Evolutionary conservation across 92 coral and sea anemone species (phyloP).

Genomic region (Zoanthus sociatus): DNA sequence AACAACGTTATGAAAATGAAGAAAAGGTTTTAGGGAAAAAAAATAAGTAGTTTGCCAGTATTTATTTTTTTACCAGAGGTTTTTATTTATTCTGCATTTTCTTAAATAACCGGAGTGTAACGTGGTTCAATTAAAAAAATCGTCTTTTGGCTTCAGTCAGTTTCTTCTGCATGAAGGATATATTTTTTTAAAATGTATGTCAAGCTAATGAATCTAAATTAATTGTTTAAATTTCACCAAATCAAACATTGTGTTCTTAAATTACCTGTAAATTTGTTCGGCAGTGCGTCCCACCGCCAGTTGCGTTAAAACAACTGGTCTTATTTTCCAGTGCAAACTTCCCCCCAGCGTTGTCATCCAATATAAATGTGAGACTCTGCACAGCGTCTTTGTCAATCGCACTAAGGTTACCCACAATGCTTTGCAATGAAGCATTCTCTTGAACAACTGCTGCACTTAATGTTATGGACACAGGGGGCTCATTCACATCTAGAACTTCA

Average conservation of each 20-base stretch:
- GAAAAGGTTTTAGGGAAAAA: no score
- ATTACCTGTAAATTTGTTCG: slow-evolving; percentile 58
- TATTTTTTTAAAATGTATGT: no score
- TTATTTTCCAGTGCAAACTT: slow-evolving; percentile 71
- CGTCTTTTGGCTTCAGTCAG: no score
- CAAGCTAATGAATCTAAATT: no score
- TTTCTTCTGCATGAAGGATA: no score
- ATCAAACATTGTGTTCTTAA: neutral
- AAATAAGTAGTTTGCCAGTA: no score
- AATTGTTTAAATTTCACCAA: no score
- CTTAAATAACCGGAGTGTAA: no score
- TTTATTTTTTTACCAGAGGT: no score
- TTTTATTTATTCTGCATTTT: no score
- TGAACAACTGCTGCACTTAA: slow-evolving; percentile 63
- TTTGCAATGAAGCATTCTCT: slow-evolving; percentile 78
- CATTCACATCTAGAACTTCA: slow-evolving; percentile 86
- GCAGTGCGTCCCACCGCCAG: slow-evolving; percentile 57
- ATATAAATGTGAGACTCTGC: slow-evolving; percentile 75
- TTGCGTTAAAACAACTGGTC: slow-evolving; percentile 47
- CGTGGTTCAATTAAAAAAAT: no score
- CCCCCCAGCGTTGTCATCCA: slow-evolving; percentile 89
- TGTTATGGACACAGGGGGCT: slow-evolving; percentile 85
- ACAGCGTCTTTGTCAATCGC: slow-evolving; percentile 82
- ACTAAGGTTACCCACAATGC: slow-evolving; percentile 67
- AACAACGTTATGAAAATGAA: no score